Base-by-base conservation (phyloP, 2,113 vertebrate species). In the Scomber scombrus region DNA sequence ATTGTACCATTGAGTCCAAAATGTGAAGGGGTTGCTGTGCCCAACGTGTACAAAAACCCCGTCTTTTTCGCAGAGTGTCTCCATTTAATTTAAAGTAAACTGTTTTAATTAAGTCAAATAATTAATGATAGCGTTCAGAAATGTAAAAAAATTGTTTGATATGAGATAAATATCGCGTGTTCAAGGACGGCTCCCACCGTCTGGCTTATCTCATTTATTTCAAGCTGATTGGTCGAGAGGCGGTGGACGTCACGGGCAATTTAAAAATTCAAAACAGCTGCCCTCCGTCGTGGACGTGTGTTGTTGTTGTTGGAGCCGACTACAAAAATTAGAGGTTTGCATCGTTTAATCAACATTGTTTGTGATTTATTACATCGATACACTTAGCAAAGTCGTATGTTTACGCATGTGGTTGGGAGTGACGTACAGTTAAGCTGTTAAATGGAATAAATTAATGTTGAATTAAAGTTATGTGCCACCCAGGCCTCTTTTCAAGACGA, bases 201-300 rank as follows among this genome's bases (percentile, higher is more conserved):
- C 23, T 26, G 23, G 23, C 23, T 26, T 26, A 26, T 26, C 23
- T 26, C 9, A 9, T 40, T 9, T 40, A 40, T 9, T 75, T 2
- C 15, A 75, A 58, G 16, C 5, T 81, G 76, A 97, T 97, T 97
- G 95, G 96, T 11, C 82, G 3, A 21, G 13, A 45, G 1, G 1
- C 1, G 8, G 1, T 0, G 5, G 3, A 87, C 85, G 87, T 89
- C 71, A 81, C 3, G 11, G 18, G n/a, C 8, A 49, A 16, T 95
- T 96, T 95, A 90, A 95, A 96, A 85, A 45, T 94, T 92, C 55
- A 91, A 93, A 92, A 66, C 72, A 65, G 66, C 73, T 60, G 70
- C 61, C 45, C 3, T n/a, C 26, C 11, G 43, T 68, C 0, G 69
- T 63, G 71, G 19, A 71, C 55, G 63, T 45, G 56, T 55, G 5